Evolutionary conservation across 2,113 vertebrate genomes (phyloP).

Genomic region (Equus przewalskii): DNA sequence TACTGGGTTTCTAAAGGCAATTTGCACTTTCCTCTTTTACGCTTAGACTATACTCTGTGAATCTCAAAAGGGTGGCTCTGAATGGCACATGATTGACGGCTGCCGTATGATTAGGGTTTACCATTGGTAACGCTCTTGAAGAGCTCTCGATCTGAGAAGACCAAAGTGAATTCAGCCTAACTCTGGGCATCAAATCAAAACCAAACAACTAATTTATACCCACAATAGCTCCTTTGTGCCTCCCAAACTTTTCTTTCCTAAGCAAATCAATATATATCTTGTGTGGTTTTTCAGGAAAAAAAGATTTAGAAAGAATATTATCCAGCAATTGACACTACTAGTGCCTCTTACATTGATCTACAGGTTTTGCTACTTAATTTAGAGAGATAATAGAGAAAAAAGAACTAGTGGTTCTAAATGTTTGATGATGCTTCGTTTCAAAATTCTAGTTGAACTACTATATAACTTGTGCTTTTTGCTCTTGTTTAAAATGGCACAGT

Average conservation of each 20-base stretch:
- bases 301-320: neutral
- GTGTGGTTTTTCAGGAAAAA: neutral
- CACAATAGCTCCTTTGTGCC: neutral
- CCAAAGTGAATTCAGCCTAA: neutral
- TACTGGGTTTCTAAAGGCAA: neutral
- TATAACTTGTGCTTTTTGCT: neutral
- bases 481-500: neutral
- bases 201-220: neutral
- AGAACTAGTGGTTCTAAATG: neutral
- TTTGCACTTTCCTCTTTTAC: neutral
- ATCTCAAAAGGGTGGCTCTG: neutral
- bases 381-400: neutral
- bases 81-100: neutral
- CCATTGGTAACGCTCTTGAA: neutral
- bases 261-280: neutral
- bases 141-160: neutral
- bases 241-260: neutral
- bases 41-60: neutral
- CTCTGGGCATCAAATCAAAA: neutral
- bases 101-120: neutral
- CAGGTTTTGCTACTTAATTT: neutral
- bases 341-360: neutral
- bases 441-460: neutral
- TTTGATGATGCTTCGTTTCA: neutral
- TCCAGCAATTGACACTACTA: neutral